These are phyloP conservation scores for Hippocampus barbouri DNA, from an alignment of 2,113 vertebrate species.

Conservation along the genomic window DNA sequence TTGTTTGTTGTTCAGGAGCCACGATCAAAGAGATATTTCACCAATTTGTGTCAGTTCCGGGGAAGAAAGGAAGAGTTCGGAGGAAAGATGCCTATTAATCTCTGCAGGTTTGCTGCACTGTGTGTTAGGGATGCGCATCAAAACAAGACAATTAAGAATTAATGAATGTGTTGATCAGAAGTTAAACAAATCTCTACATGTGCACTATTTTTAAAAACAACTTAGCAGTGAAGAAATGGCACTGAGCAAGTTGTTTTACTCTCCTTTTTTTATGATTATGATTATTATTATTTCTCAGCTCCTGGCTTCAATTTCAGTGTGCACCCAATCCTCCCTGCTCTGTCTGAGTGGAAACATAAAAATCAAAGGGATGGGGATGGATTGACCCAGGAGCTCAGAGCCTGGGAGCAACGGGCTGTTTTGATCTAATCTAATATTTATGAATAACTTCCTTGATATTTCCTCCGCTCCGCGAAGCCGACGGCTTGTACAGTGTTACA, in stretches of 20 bases:
- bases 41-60: conserved; percentile 70
- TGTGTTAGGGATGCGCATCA: conserved; percentile 63
- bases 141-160: conserved; percentile 70
- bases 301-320: conserved; percentile 30
- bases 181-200: conserved; percentile 56
- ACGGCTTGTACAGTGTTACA: conserved; percentile 62
- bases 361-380: conserved; percentile 58
- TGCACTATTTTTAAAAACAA: conserved; percentile 46
- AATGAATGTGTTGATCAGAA: conserved; percentile 68
- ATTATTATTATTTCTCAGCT: conserved; percentile 10
- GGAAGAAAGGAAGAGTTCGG: conserved; percentile 55
- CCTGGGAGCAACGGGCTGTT: conserved; percentile 66
- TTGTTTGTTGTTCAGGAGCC: conserved; percentile 70
- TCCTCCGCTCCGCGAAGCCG: conserved; percentile 57
- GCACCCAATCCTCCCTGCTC: conserved; percentile 27
- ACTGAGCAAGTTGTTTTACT: conserved; percentile 2
- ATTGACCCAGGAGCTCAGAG: conserved; percentile 66
- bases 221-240: conserved; percentile 47
- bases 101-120: conserved; percentile 56
- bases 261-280: conserved; percentile 1
- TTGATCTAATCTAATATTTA: conserved; percentile 76
- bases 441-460: conserved; percentile 75
- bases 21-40: conserved; percentile 75
- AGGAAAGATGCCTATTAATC: conserved; percentile 63
- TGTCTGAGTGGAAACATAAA: conserved; percentile 34